phyloP scores from a whole-genome alignment of 2,113 vertebrate genomes.

The Chloropsis hardwickii region DNA sequence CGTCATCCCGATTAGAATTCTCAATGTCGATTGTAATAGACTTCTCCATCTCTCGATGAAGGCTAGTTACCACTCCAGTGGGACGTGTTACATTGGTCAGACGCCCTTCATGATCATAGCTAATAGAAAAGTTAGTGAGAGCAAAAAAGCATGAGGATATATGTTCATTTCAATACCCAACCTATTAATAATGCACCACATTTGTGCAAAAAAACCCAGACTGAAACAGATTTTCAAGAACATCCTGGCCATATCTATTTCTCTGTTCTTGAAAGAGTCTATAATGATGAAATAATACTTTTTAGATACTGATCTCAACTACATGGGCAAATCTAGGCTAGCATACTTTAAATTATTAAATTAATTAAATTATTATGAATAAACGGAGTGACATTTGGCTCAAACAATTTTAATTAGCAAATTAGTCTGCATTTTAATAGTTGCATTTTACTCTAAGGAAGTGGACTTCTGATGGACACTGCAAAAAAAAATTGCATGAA shows the following conservation, averaged over 20 bases:
- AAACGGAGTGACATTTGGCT: not conserved
- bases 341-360: not conserved
- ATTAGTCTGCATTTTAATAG: not conserved
- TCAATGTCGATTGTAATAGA: constrained; percentile 99
- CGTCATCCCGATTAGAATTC: constrained; percentile 96
- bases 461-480: not conserved
- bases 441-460: not conserved
- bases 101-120: constrained; percentile 97
- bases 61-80: constrained; percentile 95
- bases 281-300: not conserved
- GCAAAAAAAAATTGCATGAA: not conserved
- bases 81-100: constrained; percentile 97
- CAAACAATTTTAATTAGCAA: not conserved
- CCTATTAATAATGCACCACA: constrained; percentile 51
- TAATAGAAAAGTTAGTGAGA: constrained; percentile 71
- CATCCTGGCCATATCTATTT: constrained; percentile 2
- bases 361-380: not conserved
- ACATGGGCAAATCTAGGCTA: not conserved
- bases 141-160: constrained; percentile 56
- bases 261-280: constrained; percentile 51
- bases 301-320: constrained; percentile 9
- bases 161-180: constrained; percentile 50
- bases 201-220: constrained; percentile 29
- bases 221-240: constrained; percentile 57
- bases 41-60: constrained; percentile 97